Evolutionary conservation across 2,113 vertebrate genomes (phyloP), one percentile per base, ranked within the genome.

Genomic region (Herpetotheres cachinnans): DNA sequence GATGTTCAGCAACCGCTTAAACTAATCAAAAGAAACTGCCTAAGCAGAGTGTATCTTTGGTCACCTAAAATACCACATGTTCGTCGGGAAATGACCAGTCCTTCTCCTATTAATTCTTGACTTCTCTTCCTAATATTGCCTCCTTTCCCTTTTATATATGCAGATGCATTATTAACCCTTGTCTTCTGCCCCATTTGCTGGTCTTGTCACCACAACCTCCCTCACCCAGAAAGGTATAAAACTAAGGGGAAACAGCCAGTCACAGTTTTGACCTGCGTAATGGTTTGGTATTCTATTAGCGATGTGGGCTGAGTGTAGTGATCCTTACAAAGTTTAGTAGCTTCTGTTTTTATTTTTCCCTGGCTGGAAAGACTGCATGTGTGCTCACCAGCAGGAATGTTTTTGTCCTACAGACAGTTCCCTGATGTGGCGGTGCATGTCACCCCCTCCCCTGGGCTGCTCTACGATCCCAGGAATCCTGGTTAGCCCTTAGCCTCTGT

Each of bases 211-310:
- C 19, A 67, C 50, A 89, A 9, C 7, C 11, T 81, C 50, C 13
- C n/a, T 90, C 46, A 5, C 6, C 20, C 13, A 59, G 54, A 44
- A 81, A 17, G 29, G 2, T 36, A 16, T 34, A 32, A 89, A 90
- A n/a, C 8, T 7, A 40, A 88, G 17, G 10, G 15, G 16, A 30
- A 76, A 11, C 9, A 58, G 7, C 6, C 11, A 62, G 22, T 18
- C 6, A 4, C 32, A 27, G n/a, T 50, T 90, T 29, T 42, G 65
- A 88, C 21, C 74, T 67, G 7, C 0, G 0, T 10, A 6, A 6
- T 59, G 22, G 8, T 47, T 67, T 86, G 58, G 44, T 15, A 69
- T 42, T 80, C 79, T 79, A 36, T 72, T 30, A 18, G 32, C 27
- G 38, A 82, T 62, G 42, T 11, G 11, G 27, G 13, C 34, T 81